These are phyloP conservation scores for Hetaerina titia DNA, from an alignment of 2,888 invertebrate genomes.

Conservation along the genomic window DNA sequence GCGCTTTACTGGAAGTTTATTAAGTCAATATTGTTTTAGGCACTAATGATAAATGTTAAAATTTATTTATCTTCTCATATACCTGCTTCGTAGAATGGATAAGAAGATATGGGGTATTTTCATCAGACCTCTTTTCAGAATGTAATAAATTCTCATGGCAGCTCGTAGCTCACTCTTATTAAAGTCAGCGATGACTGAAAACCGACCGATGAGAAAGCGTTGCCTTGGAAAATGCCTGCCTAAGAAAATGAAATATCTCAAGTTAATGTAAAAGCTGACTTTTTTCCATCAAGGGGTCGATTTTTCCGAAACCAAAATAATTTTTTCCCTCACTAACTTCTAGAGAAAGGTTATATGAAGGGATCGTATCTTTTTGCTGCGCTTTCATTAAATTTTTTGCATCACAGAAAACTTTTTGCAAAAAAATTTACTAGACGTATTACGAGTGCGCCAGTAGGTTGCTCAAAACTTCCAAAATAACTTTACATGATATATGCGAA, in stretches of 20 bases:
- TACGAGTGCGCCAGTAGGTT: background rate
- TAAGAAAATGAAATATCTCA: slow-evolving; percentile 29
- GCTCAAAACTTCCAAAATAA: background rate
- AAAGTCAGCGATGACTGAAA: slow-evolving; percentile 21
- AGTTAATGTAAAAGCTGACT: background rate
- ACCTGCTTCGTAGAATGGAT: background rate
- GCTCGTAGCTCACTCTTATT: slow-evolving; percentile 25
- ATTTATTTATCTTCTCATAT: background rate
- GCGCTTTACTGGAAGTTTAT: background rate
- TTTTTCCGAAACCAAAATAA: background rate
- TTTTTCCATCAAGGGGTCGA: background rate
- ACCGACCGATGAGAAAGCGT: slow-evolving; percentile 31
- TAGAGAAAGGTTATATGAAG: background rate
- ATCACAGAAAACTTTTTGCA: background rate
- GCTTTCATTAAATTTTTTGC: background rate
- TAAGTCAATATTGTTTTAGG: background rate
- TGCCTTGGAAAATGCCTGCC: background rate
- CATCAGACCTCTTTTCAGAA: background rate
- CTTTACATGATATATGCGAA: background rate
- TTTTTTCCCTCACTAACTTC: background rate
- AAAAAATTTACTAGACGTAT: background rate
- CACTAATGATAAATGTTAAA: background rate
- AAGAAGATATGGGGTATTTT: background rate
- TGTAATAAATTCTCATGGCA: slow-evolving; percentile 32
- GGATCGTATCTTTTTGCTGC: background rate